Evolutionary conservation across 2,888 invertebrate genomes (phyloP), one percentile per base, ranked within the genome.

Genomic region (Patella caerulea): DNA sequence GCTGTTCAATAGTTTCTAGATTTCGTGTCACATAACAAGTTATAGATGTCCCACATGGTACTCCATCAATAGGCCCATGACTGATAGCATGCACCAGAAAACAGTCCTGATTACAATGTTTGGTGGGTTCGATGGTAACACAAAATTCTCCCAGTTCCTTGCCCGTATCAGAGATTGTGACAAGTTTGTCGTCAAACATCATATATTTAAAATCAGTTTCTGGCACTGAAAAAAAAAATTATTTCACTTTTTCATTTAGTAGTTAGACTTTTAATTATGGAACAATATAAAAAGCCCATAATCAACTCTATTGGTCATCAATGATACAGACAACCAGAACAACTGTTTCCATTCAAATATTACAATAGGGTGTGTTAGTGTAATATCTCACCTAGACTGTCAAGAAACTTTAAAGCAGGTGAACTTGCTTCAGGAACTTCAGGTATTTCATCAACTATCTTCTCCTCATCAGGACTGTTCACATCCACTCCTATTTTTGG

Each of bases 31-130:
- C 89, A 81, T 90, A 90, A 14, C 91, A 90, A 55, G 88, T 89
- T 75, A 92, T 89, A 17, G 91, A 90, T 3, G 92, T 92, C 11
- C 92, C 91, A 84, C 92, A 92, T 0, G 91, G 91, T 5, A 91
- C 90, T 45, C 88, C 90, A 80, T 92, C 92, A 17, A 92, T 89
- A 12, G 88, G 85, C 12, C 91, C 92, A 75, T 91, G 89, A 82
- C 92, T 92, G 86, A 90, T 90, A 19, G 91, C 92, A 74, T 91
- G 90, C 9, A 92, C 86, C n/a, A 90, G 85, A 79, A 89, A 89
- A 79, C 91, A 91, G 71, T 90, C 90, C 71, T 86, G 80, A 0
- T 88, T 88, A 75, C 86, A 85, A 79, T 87, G 86, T 55, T 85
- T 84, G 7, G 88, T 83, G 2, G 87, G 86, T 70, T 89, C 86